Evolutionary conservation across 1,140 invertebrate species (phyloP).

Genomic region (Homarus americanus): DNA sequence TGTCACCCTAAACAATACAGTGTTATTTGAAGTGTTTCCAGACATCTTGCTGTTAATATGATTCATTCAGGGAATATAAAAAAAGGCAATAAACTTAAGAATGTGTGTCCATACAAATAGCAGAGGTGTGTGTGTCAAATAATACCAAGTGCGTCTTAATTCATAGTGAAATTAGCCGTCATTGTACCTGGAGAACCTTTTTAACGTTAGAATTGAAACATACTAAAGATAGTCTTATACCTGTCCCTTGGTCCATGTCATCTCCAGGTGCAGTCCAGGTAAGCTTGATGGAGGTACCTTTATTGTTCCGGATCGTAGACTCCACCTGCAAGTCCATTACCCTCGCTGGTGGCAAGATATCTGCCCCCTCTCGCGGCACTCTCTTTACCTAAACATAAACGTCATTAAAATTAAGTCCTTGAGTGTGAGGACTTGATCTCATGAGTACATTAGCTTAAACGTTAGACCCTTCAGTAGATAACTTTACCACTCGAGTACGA

Average conservation of each 20-base stretch:
- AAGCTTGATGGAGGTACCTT: neutral
- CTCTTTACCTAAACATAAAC: neutral
- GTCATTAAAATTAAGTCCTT: too few species aligned
- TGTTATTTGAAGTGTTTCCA: too few species aligned
- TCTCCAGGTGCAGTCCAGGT: slow-evolving; percentile 30
- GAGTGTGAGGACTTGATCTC: too few species aligned
- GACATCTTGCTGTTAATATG: too few species aligned
- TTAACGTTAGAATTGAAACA: too few species aligned
- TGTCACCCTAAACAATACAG: too few species aligned
- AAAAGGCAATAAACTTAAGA: neutral
- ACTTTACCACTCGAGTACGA: too few species aligned
- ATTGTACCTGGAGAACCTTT: neutral
- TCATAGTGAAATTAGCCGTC: neutral
- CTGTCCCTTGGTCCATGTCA: slow-evolving; percentile 8
- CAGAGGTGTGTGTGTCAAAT: neutral
- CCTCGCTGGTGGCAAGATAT: neutral
- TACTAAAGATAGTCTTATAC: neutral
- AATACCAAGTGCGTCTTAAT: neutral
- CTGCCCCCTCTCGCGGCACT: neutral
- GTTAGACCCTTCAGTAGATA: too few species aligned
- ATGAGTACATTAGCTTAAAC: too few species aligned
- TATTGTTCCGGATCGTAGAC: neutral
- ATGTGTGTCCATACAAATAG: neutral
- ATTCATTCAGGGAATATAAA: neutral
- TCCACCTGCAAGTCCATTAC: neutral